Conservation (phyloP, 2,797 vertebrate species). For the Chrosomus eos region DNA sequence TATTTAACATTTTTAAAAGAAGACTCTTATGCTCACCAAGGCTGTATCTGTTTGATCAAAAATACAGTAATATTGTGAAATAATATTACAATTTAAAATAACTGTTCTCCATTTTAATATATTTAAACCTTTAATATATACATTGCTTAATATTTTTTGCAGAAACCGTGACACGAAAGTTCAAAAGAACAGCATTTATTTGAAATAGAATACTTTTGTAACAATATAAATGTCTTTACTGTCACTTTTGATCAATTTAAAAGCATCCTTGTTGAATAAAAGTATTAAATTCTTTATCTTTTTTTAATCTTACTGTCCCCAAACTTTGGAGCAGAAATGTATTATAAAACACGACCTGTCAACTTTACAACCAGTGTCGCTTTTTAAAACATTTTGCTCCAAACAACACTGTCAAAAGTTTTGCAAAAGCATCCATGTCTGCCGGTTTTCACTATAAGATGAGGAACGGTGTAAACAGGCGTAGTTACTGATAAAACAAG, state of each 20-base stretch:
- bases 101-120: background rate
- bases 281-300: too few relatives aligned
- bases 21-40: background rate
- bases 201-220: background rate
- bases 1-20: background rate
- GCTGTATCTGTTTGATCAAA: background rate
- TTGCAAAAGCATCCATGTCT: constrained; percentile 47
- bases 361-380: background rate
- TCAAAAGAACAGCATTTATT: background rate
- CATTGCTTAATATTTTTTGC: background rate
- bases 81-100: background rate
- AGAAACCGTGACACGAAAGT: background rate
- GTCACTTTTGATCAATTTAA: background rate
- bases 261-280: background rate
- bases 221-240: background rate
- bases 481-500: constrained; percentile 72
- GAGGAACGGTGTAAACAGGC: constrained; percentile 71
- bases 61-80: background rate
- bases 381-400: constrained; percentile 9
- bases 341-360: too few relatives aligned
- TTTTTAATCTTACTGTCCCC: background rate
- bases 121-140: background rate
- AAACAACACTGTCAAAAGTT: constrained; percentile 23
- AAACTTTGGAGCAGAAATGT: background rate
- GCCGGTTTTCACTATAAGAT: constrained; percentile 67